phyloP scores from a whole-genome alignment of 2,888 invertebrate species.

The Limnephilus rhombicus region DNA sequence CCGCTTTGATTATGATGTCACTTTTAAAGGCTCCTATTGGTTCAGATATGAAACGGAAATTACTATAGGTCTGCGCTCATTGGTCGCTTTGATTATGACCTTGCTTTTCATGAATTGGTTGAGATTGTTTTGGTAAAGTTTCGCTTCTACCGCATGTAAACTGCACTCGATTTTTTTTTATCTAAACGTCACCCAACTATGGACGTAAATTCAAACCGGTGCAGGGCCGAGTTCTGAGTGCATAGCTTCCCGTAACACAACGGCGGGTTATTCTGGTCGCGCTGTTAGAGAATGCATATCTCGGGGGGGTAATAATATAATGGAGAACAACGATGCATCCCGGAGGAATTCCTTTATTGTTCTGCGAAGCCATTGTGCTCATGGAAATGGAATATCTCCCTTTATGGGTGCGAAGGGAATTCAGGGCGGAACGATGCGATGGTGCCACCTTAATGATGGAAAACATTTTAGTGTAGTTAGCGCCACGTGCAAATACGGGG shows the following conservation, averaged over 20 bases:
- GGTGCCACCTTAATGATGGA: no score
- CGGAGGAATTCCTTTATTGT: slow-evolving; percentile 43
- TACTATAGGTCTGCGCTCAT: no score
- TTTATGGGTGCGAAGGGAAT: background rate
- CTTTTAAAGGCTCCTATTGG: no score
- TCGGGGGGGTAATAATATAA: slow-evolving; percentile 3
- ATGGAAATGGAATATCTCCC: slow-evolving; percentile 17
- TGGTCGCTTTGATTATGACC: no score
- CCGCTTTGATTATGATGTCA: no score
- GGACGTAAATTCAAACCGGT: background rate
- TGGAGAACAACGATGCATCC: slow-evolving; percentile 28
- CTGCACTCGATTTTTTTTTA: background rate
- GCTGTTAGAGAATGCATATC: slow-evolving; percentile 16
- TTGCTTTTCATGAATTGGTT: no score
- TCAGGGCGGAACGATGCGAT: background rate
- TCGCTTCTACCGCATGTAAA: no score
- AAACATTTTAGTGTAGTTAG: no score
- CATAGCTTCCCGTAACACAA: background rate
- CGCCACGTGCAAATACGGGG: no score
- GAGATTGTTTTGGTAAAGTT: no score
- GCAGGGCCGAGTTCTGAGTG: background rate
- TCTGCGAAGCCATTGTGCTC: slow-evolving; percentile 23
- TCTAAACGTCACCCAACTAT: background rate
- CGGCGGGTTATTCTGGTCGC: slow-evolving; percentile 3
- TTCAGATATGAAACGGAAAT: no score